phyloP scores from a whole-genome alignment of 2,797 vertebrate species.

The Coregonus sp. region DNA sequence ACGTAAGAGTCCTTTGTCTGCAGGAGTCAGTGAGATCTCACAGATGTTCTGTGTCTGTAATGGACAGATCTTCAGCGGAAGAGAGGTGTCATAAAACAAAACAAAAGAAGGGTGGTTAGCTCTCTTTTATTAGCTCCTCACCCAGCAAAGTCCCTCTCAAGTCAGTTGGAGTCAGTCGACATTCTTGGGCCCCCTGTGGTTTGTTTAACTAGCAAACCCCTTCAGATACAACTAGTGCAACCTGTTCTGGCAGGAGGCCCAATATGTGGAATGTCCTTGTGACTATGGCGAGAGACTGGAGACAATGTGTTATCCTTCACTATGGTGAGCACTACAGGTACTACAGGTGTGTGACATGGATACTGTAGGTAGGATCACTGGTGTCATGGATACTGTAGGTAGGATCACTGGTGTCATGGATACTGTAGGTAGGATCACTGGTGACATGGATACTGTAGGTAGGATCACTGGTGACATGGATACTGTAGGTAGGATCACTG shows the following conservation, averaged over 20 bases:
- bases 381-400: no score
- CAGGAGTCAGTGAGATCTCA: slow-evolving; percentile 8
- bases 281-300: slow-evolving; percentile 23
- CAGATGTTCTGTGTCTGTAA: slow-evolving; percentile 30
- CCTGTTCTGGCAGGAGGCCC: slow-evolving; percentile 54
- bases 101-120: slow-evolving; percentile 10
- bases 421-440: no score
- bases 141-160: slow-evolving; percentile 33
- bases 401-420: no score
- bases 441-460: no score
- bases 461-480: no score
- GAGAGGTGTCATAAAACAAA: slow-evolving; percentile 37
- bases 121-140: slow-evolving; percentile 35
- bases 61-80: slow-evolving; percentile 31
- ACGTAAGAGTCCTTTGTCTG: slow-evolving; percentile 53
- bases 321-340: background rate
- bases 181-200: slow-evolving; percentile 51
- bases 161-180: slow-evolving; percentile 35
- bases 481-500: background rate
- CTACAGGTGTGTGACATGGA: background rate
- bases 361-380: background rate
- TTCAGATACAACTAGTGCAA: slow-evolving; percentile 66
- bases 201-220: slow-evolving; percentile 70
- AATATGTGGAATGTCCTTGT: slow-evolving; percentile 52
- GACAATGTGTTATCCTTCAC: background rate